Evolutionary conservation across 1,140 invertebrate species (phyloP), one percentile per base, ranked within the genome.

Genomic region (Eufriesea mexicana): DNA sequence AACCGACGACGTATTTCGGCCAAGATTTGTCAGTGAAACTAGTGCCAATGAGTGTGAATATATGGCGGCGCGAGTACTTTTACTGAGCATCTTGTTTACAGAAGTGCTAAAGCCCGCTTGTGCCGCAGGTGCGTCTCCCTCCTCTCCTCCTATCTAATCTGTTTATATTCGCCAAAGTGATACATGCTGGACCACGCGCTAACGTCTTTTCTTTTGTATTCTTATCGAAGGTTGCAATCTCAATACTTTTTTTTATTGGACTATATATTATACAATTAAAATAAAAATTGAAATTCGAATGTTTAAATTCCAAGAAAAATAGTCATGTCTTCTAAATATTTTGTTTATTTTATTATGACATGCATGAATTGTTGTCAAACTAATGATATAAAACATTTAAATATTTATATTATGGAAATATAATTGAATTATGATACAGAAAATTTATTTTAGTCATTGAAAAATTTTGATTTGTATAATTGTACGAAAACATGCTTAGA

Each of bases 21-120:
- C 77, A 83, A 87, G 83, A 83, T 91, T 87, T 84, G 79, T 84
- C 86, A 87, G 86, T 84, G 88, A 90, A 86, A 87, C 77, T 78
- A 84, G 78, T 88, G 90, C 92, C 90, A 89, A 94, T 93, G 92
- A 94, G 90, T 89, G 86, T 87, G 86, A 87, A 94, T 94, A 93
- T 94, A 94, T 94, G 94, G 94, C 94, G 93, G 93, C 92, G 91
- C 93, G 94, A 91, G 92, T 94, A 89, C 89, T 94, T 91, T 91
- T 94, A 88, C 92, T 94, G 89, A 90, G 93, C 91, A 93, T 94
- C 89, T 94, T 94, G 92, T 93, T 94, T 93, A 94, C 94, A 92
- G 94, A 94, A 94, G 93, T 93, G 90, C 87, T 94, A 79, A 90
- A 92, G 90, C 91, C 92, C 88, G 90, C 89, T 90, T 91, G 88